These are phyloP conservation scores for Muscina levida DNA, from an alignment of 2,888 invertebrate genomes.

Conservation along the genomic window DNA sequence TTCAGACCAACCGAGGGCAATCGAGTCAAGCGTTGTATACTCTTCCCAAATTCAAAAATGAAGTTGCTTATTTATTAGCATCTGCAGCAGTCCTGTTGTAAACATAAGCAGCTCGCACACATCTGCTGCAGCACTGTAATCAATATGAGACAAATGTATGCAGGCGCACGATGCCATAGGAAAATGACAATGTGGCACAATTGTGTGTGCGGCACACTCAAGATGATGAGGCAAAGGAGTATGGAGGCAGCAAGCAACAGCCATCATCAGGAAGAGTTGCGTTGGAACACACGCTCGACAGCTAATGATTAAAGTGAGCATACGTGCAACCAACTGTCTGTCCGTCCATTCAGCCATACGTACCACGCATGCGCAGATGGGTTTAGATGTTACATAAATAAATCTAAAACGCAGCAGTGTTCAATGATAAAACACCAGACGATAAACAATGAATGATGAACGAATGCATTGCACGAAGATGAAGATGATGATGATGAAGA, in stretches of 20 bases:
- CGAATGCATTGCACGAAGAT: neutral
- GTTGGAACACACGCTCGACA: neutral
- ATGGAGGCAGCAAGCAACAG: conserved; percentile 13
- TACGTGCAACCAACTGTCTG: no score
- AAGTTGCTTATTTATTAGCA: no score
- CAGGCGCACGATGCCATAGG: conserved; percentile 31
- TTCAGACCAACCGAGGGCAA: no score
- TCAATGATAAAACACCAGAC: neutral
- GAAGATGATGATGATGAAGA: conserved; percentile 1
- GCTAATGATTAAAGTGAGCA: neutral
- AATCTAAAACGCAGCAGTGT: neutral
- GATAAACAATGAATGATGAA: no score
- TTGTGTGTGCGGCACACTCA: neutral
- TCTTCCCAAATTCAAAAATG: no score
- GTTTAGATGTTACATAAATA: neutral
- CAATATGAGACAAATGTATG: conserved; percentile 58
- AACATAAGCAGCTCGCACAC: neutral
- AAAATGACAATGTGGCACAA: neutral
- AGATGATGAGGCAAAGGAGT: no score
- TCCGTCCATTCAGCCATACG: no score
- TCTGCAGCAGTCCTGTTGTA: no score
- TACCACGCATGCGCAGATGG: conserved; percentile 4
- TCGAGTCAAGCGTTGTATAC: no score
- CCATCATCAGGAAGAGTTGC: neutral
- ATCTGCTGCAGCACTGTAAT: conserved; percentile 18